These are phyloP conservation scores for Dendrolimus punctatus DNA, from an alignment of 1,140 invertebrate species.

Conservation along the genomic window DNA sequence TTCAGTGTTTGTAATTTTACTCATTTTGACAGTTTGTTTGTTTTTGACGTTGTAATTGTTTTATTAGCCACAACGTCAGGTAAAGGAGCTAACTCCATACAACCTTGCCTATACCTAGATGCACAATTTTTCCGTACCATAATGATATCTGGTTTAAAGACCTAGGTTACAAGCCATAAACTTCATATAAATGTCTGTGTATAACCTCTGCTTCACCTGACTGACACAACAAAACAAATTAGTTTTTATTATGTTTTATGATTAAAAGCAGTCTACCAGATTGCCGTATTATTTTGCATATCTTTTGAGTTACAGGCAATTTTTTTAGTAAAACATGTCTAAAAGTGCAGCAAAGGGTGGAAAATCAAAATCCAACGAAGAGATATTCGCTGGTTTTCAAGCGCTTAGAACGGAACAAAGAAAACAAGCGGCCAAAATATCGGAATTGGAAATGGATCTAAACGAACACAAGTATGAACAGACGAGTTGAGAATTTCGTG, in stretches of 20 bases:
- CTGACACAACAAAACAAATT: neutral
- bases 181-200: neutral
- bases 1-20: too few relatives aligned
- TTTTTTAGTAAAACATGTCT: neutral
- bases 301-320: neutral
- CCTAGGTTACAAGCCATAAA: neutral
- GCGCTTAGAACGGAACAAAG: slow-evolving; percentile 89
- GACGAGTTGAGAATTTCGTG: neutral
- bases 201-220: neutral
- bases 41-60: too few relatives aligned
- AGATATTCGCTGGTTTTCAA: slow-evolving; percentile 91
- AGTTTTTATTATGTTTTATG: slow-evolving; percentile 1
- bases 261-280: neutral
- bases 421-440: slow-evolving; percentile 86
- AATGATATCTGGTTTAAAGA: neutral
- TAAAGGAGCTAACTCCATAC: too few relatives aligned
- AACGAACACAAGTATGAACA: slow-evolving; percentile 91
- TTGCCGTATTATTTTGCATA: neutral
- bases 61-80: too few relatives aligned
- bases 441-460: slow-evolving; percentile 93
- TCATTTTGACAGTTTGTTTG: too few relatives aligned
- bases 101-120: too few relatives aligned
- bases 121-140: too few relatives aligned
- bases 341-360: slow-evolving; percentile 23
- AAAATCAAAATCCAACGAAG: slow-evolving; percentile 77